A percentile compares a stretch with the other conserved stretches of the same genome.
Evolutionary conservation across 2,113 vertebrate species (phyloP).

Genomic region (Oophaga pumilio): DNA sequence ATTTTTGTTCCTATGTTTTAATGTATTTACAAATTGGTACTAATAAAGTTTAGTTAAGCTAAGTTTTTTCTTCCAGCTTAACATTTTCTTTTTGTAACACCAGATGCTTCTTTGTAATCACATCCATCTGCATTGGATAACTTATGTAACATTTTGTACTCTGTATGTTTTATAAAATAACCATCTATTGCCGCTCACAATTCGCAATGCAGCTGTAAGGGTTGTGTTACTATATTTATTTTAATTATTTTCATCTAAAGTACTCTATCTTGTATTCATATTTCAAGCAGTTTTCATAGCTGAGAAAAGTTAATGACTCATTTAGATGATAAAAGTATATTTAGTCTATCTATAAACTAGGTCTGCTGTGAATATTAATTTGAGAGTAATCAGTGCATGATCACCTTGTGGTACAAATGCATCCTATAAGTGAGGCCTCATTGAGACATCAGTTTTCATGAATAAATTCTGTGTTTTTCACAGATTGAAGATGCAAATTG

Average conservation of each 20-base stretch:
- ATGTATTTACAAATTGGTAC: background rate
- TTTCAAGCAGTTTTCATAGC: background rate
- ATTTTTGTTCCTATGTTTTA: background rate
- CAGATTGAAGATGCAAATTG: no score
- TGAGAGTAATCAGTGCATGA: no score
- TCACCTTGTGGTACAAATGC: no score
- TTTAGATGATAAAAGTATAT: background rate
- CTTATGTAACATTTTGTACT: background rate
- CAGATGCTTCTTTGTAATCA: background rate
- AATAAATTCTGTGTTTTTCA: no score
- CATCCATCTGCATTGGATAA: slow-evolving; percentile 6
- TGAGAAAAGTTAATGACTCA: background rate
- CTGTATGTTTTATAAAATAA: background rate
- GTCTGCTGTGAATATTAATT: background rate
- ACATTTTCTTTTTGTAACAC: background rate
- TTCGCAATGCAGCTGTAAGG: background rate
- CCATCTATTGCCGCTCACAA: background rate
- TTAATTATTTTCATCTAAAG: background rate
- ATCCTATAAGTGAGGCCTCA: no score
- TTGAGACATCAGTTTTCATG: no score
- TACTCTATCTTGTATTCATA: background rate
- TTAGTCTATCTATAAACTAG: background rate
- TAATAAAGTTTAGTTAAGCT: background rate
- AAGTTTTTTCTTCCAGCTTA: background rate
- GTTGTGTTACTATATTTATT: background rate